Conservation (phyloP, 2,888 invertebrate genomes). For the Mesorhabditis spiculigera region DNA sequence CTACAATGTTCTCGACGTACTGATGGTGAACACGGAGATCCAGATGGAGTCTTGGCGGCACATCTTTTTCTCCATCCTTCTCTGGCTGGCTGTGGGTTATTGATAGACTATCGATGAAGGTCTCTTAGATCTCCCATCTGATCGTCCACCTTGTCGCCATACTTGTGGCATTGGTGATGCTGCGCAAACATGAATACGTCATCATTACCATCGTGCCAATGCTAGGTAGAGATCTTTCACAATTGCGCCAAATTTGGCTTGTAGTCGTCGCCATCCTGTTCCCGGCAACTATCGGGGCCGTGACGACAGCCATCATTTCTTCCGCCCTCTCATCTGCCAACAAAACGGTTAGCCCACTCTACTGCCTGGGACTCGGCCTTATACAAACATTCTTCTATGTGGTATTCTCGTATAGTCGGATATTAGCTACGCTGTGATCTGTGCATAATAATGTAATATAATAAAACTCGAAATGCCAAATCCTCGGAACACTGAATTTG, state of each 20-base stretch:
- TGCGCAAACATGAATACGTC: conserved; percentile 46
- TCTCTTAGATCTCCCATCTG: conserved; percentile 11
- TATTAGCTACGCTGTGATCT: conserved; percentile 43
- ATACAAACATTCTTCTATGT: conserved; percentile 41
- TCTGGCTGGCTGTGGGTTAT: conserved; percentile 38
- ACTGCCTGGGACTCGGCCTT: conserved; percentile 44
- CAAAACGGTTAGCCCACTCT: conserved; percentile 36
- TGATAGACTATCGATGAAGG: neutral
- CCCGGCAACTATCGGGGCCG: neutral
- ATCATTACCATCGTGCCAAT: conserved; percentile 29
- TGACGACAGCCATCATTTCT: neutral
- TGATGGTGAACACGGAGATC: conserved; percentile 27
- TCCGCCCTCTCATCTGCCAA: conserved; percentile 1
- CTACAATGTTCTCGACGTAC: conserved; percentile 28
- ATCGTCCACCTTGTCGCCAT: conserved; percentile 34
- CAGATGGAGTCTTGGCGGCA: conserved; percentile 41
- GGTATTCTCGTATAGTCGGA: conserved; percentile 36
- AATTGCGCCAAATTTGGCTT: neutral
- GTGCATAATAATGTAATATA: too few relatives aligned
- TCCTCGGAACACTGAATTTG: too few relatives aligned
- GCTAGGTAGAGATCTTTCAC: conserved; percentile 19
- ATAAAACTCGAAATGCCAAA: too few relatives aligned
- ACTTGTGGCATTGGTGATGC: conserved; percentile 34
- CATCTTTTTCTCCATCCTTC: conserved; percentile 40
- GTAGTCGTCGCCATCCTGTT: neutral